Base-by-base conservation (phyloP, 2,888 invertebrate genomes). In the Reticulitermes lucifugus region DNA sequence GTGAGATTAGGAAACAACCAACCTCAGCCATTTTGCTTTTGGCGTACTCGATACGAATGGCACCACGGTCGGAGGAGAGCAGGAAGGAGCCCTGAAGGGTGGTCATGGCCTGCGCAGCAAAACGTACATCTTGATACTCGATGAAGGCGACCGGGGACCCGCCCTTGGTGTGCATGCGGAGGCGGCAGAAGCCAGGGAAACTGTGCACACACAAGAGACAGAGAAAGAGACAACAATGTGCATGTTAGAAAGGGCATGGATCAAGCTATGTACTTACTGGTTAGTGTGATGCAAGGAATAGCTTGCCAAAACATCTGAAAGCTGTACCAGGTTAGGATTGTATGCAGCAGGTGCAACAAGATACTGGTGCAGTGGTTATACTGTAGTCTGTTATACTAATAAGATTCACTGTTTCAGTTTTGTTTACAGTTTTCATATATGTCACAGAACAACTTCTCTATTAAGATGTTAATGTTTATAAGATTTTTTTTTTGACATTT, bases 11-110 rank as follows among this genome's bases (percentile, higher is more conserved):
- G 77, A 77, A 77, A 77, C 21, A 85, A 88, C 88, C 88, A 88
- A 94, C 94, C 93, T 96, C 96, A 91, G 98, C 97, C 98, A 99
- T 98, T 95, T 98, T 98, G 93, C 97, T 98, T 94, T 98, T 97
- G 92, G 99, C 99, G 94, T 96, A 99, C 94, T 99, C 99, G 92
- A 99, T 98, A 92, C 98, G 96, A 92, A 99, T 98, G 91, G 98
- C 98, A 89, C 98, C 98, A 91, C 98, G 96, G 91, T 97, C 97
- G 89, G 98, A 98, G 92, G 98, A 98, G 92, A 98, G 95, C 90
- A 98, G 95, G 92, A 97, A 96, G 92, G 97, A 97, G 91, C 99
- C 99, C 93, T 99, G 98, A 90, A 99, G 95, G 90, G 96, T 95
- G 90, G 95, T 95, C 96, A 98, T 95, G 90, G 98, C 98, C 90